Evolutionary conservation across 1,140 invertebrate species (phyloP), one percentile per base, ranked within the genome.

Genomic region (Himalopsyche phryganea): DNA sequence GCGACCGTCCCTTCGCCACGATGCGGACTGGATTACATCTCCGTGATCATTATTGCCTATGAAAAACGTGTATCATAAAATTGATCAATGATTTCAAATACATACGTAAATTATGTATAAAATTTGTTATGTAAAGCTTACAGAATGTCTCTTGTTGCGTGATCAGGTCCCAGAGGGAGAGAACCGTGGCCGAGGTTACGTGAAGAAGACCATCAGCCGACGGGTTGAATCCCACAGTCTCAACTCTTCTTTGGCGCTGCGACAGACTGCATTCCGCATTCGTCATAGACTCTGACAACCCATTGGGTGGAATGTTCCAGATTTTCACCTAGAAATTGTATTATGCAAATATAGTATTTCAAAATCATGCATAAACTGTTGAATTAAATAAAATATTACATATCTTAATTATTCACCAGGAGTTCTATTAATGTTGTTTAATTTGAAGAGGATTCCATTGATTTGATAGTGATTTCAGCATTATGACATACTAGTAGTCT

Each of bases 151-250:
- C 89, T 68, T 91, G 87, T 68, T 92, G 87, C 46, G 83, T 82
- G 7, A 87, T 81, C 54, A 96, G 81, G 73, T 96, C 93, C 85
- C 91, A 96, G 10, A 97, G 68, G n/a, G 87, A 88, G 18, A 96
- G 72, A 66, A 85, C 87, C 10, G 87, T 89, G 42, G 85, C 88
- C 0, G 90, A 89, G 11, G 90, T 85, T 7, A 90, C 89, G 64
- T 92, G 86, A 13, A 95, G 76, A 1, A 94, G 70, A 59, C 86
- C 87, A 76, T 94, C 90, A n/a, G 89, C 89, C 19, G 86, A 85
- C 0, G 91, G 91, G 77, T 94, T 90, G 73, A 93, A 95, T 19
- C 85, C 83, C 2, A 94, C 88, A 23, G 87, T 89, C 75, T 95
- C 91, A 1, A 94, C 88, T 61, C 91, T 76, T 38, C 89, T 78